Percentiles rank a stretch among this genome's conserved stretches.
Conservation (phyloP, 2,797 vertebrate genomes). For the Parauchenoglanis punctatus region DNA sequence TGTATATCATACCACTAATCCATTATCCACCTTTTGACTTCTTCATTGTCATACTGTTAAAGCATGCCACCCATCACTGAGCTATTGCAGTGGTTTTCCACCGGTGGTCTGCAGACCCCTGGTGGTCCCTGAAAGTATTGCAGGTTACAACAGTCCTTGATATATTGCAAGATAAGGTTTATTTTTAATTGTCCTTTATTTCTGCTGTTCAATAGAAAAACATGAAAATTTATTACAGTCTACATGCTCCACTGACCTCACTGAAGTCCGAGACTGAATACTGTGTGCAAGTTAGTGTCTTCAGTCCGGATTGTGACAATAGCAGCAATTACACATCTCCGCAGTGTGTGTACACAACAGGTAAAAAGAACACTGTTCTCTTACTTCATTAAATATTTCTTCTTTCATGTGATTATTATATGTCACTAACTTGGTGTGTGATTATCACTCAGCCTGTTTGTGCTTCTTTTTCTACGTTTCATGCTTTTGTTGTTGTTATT, state of each 20-base stretch:
- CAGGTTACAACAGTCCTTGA: too few species aligned
- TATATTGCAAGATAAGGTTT: not conserved
- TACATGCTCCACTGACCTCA: not conserved
- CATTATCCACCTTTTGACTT: too few species aligned
- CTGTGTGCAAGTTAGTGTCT: conserved; percentile 28
- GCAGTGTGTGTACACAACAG: conserved; percentile 15
- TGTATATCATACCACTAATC: too few species aligned
- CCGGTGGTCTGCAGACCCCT: too few species aligned
- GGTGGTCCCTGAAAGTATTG: too few species aligned
- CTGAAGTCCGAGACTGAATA: conserved; percentile 26
- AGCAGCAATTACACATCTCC: conserved; percentile 21
- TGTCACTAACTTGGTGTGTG: not conserved
- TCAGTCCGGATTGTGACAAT: not conserved
- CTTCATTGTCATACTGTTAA: too few species aligned
- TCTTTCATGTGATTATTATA: not conserved
- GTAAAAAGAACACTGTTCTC: not conserved
- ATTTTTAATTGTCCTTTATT: not conserved
- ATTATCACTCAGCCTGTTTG: not conserved
- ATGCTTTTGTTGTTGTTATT: not conserved
- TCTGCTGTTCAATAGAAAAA: not conserved
- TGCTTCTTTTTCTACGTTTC: not conserved
- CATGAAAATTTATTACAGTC: not conserved
- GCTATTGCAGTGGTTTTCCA: too few species aligned
- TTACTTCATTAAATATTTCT: not conserved
- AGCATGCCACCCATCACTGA: too few species aligned